These are phyloP conservation scores for Phengaris alcon DNA, from an alignment of 2,888 invertebrate species.

Conservation along the genomic window DNA sequence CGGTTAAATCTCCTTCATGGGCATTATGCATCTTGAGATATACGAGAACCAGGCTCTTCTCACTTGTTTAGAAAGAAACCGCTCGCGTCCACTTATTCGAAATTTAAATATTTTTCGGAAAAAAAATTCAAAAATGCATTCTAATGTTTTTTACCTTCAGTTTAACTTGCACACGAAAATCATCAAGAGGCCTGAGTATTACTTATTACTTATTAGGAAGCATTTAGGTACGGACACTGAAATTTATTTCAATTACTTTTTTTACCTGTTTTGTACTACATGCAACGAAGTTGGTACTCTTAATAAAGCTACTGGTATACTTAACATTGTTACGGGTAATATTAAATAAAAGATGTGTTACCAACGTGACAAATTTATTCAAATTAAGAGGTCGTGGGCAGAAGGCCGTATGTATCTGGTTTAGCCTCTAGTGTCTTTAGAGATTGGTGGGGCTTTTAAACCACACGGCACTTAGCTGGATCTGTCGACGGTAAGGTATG, in stretches of 20 bases:
- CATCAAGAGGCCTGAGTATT: background rate
- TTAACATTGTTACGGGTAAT: too few relatives aligned
- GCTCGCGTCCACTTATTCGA: background rate
- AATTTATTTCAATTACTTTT: constrained; percentile 10
- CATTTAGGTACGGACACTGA: background rate
- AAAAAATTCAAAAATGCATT: too few relatives aligned
- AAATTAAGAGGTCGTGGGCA: too few relatives aligned
- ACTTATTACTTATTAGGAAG: background rate
- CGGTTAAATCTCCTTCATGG: background rate
- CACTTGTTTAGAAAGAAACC: constrained; percentile 11
- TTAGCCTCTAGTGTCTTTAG: too few relatives aligned
- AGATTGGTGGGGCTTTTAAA: too few relatives aligned
- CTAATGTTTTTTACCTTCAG: background rate
- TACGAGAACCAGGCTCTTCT: constrained; percentile 11
- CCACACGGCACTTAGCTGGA: too few relatives aligned
- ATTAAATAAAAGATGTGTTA: too few relatives aligned
- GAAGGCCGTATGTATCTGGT: too few relatives aligned
- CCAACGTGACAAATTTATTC: too few relatives aligned
- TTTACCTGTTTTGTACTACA: background rate
- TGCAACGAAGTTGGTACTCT: background rate
- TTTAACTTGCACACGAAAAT: background rate
- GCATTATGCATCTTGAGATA: constrained; percentile 11
- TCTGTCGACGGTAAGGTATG: too few relatives aligned
- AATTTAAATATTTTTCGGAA: background rate
- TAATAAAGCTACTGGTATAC: constrained; percentile 8